Base-by-base conservation (phyloP, 2,888 invertebrate genomes). In the Pterostichus niger region DNA sequence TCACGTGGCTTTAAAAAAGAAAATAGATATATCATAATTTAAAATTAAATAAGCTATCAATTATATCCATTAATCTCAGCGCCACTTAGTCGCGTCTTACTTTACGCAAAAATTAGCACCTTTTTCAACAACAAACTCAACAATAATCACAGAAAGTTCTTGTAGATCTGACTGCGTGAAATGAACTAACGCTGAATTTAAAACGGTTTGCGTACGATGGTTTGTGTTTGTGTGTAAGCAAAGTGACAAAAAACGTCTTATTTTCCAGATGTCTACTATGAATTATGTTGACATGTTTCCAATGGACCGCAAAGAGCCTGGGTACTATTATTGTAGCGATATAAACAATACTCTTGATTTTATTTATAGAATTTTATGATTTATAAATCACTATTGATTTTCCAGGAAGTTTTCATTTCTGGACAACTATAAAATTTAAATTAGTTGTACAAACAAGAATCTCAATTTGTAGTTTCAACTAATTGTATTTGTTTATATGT, bases 231-330 rank as follows among this genome's bases (percentile, higher is more conserved):
- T 61, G 49, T 75, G 33, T 71, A 35, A 24, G 49, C 54, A 73
- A 46, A 46, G 49, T 73, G 7, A 59, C 82, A 82, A 82, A 82
- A 82, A 82, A 82, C 40, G 33, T 59, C 61, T 13, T 61, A 61
- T 82, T 82, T 82, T 75, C 82, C 82, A 82, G 82, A 82, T 82
- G 82, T 82, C 59, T 75, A 59, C 46, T 61, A 75, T 75, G 75
- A 82, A 56, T 73, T 54, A 81, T 73, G 75, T 75, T 82, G 75
- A 75, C 82, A 81, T 56, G 24, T 40, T 24, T 71, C 31, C 81
- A 59, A 33, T 40, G 64, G 31, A 24, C 13, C 6, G 24, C 13
- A 49, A n/a, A 54, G 33, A 54, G 15, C 3, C 13, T 68, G 10
- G 64, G 31, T 9, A 44, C 71, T 71, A 71, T 71, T 71, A 71